Evolutionary conservation across 1,140 invertebrate genomes (phyloP), one percentile per base, ranked within the genome.

Genomic region (Lasioglossum baleicum): DNA sequence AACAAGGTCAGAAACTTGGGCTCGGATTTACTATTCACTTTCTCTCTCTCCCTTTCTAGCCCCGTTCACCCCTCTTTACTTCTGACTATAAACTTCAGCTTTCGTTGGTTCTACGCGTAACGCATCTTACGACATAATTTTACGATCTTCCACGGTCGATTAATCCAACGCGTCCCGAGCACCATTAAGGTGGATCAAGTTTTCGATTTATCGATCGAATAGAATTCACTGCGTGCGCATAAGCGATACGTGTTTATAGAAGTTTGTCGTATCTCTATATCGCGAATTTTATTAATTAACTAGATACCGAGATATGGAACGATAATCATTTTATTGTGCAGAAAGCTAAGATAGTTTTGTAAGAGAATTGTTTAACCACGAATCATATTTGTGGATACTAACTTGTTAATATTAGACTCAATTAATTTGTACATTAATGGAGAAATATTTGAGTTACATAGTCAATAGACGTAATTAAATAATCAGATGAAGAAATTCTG

Each of bases 1-100:
- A 77, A 77, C 40, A 77, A 77, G 75, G 75, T 77, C 75, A 51
- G 75, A 63, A 77, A 77, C 75, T 77, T 77, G 44, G 35, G 22
- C 61, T 75, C 20, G 42, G 22, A 66, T 80, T 65, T 75, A n/a
- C 78, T 44, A 66, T 67, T 53, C 63, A 51, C 64, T 67, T 66
- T 80, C 63, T 66, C 77, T 72, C 68, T 78, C 48, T 60, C 35
- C 31, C 71, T 48, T 31, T 70, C 68, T 53, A n/a, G 26, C 10
- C 48, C 26, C 35, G 51, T 35, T 64, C 75, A 61, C 35, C 63
- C 53, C 66, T 77, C 72, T 67, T 61, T 64, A 51, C 40, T 17
- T 10, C 61, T 31, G 44, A 53, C 61, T 65, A 44, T 44, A 64
- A 73, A 79, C 76, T 77, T 77, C 44, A 63, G 75, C 44, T 63